A percentile compares a stretch with the other conserved stretches of the same genome.
Conservation (phyloP, 2,113 vertebrate genomes). For the Columbina picui region DNA sequence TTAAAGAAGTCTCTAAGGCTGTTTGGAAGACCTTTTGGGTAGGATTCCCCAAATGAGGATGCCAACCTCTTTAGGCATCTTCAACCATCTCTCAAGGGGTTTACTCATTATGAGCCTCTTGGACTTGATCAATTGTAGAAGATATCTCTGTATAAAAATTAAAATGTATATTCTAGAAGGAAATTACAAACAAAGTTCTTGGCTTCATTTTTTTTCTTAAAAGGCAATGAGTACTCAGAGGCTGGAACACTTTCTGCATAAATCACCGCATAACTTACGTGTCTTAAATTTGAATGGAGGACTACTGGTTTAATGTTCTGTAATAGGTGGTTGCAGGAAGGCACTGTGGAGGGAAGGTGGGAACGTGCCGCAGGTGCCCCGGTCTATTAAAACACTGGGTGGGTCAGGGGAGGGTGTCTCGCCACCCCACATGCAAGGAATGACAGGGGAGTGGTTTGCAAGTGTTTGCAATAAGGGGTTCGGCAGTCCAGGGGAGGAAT, state of each 20-base stretch:
- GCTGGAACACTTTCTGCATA: not conserved
- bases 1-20: not conserved
- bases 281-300: not conserved
- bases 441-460: not conserved
- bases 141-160: not conserved
- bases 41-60: not conserved
- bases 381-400: not conserved
- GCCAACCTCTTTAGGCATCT: not conserved
- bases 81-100: not conserved
- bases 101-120: not conserved
- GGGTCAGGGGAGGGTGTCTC: not conserved
- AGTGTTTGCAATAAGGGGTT: not conserved
- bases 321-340: not conserved
- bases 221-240: not conserved
- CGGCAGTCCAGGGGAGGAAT: not conserved
- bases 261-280: not conserved
- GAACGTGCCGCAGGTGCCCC: not conserved
- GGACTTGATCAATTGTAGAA: not conserved
- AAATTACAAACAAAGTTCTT: not conserved
- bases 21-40: not conserved
- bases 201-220: not conserved
- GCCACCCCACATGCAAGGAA: fast-evolving
- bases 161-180: not conserved
- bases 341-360: not conserved
- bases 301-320: not conserved